Percentiles rank a stretch among this genome's conserved stretches.
Evolutionary conservation across 2,888 invertebrate species (phyloP).

Genomic region (Choreutis nemorana): DNA sequence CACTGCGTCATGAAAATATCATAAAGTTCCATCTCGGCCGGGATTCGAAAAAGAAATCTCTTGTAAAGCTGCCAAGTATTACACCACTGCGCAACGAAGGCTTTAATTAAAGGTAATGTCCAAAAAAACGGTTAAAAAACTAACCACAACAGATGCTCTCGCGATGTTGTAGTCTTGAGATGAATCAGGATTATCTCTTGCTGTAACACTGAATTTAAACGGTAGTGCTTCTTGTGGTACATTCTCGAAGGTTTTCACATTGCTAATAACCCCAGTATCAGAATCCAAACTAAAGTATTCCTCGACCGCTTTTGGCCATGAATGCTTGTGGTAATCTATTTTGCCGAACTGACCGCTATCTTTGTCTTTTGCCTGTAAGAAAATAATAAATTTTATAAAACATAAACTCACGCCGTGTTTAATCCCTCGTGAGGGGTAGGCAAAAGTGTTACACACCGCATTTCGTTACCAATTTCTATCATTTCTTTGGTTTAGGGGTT

Average conservation of each 20-base stretch:
- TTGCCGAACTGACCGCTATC: constrained; percentile 87
- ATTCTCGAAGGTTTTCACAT: constrained; percentile 75
- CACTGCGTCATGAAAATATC: too few relatives aligned
- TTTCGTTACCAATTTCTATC: too few relatives aligned
- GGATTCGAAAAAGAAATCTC: too few relatives aligned
- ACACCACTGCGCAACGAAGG: too few relatives aligned
- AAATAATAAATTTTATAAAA: too few relatives aligned
- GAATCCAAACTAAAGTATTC: constrained; percentile 78
- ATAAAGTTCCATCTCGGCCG: too few relatives aligned
- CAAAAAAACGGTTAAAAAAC: constrained; percentile 15
- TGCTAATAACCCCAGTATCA: constrained; percentile 79
- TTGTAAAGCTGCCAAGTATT: too few relatives aligned
- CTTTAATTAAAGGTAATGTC: background rate
- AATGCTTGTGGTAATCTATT: constrained; percentile 72
- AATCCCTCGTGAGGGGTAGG: too few relatives aligned
- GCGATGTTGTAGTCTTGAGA: constrained; percentile 69
- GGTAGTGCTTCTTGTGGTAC: constrained; percentile 71
- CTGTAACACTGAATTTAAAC: constrained; percentile 76
- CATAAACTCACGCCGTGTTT: too few relatives aligned
- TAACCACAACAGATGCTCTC: constrained; percentile 71
- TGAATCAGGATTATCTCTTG: constrained; percentile 76
- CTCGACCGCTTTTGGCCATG: constrained; percentile 53
- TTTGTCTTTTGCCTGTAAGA: constrained; percentile 79
- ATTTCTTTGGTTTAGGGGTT: too few relatives aligned
- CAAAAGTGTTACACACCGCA: too few relatives aligned